Evolutionary conservation across 2,888 invertebrate genomes (phyloP).

Genomic region (Ichneumon xanthorius): DNA sequence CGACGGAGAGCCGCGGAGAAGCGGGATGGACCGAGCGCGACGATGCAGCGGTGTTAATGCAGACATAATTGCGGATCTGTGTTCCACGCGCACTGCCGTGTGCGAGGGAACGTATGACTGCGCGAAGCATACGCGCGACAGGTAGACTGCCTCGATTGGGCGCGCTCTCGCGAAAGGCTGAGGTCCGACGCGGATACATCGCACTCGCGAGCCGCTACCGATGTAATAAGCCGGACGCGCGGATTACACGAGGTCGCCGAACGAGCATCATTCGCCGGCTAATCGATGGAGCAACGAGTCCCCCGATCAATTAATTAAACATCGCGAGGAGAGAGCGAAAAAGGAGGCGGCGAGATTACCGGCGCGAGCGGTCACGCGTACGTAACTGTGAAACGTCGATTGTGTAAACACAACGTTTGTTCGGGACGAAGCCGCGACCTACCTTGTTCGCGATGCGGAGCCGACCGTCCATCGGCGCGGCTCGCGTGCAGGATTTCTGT

Average conservation of each 20-base stretch:
- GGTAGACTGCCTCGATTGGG: too few species aligned
- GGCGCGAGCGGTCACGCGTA: not conserved
- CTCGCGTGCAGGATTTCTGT: not conserved
- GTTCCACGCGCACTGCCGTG: slow-evolving; percentile 24
- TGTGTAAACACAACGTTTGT: slow-evolving; percentile 4
- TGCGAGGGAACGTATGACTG: slow-evolving; percentile 2
- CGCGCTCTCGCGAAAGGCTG: not conserved
- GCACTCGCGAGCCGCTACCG: not conserved
- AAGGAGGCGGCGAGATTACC: not conserved
- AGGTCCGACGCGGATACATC: not conserved
- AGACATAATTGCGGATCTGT: slow-evolving; percentile 60
- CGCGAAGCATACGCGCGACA: not conserved
- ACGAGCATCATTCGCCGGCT: not conserved
- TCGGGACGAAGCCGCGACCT: not conserved
- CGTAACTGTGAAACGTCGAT: slow-evolving; percentile 3
- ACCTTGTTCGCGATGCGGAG: not conserved
- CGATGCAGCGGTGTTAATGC: slow-evolving; percentile 52
- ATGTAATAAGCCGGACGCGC: slow-evolving; percentile 25
- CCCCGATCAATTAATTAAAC: slow-evolving; percentile 41
- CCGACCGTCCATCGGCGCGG: not conserved
- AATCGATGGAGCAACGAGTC: slow-evolving; percentile 36
- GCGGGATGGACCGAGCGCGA: slow-evolving; percentile 39
- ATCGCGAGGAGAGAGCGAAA: slow-evolving; percentile 30
- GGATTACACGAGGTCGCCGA: slow-evolving; percentile 14
- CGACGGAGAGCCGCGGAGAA: slow-evolving; percentile 33